Evolutionary conservation across 2,113 vertebrate genomes (phyloP).

Genomic region (Rhadina sibilatrix): DNA sequence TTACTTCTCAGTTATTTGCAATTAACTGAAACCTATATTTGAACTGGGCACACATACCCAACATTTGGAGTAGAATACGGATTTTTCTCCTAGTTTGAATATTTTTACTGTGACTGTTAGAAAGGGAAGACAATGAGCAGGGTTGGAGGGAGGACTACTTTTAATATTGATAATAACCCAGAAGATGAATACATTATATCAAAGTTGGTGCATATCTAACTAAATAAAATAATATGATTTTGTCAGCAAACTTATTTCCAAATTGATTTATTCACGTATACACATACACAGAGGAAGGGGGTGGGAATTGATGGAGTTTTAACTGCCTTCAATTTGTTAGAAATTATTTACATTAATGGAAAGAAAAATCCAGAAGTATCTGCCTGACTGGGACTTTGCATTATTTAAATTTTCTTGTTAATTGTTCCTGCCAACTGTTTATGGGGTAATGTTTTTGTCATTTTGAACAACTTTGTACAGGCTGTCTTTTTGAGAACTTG

Average conservation of each 20-base stretch:
- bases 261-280: neutral
- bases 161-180: neutral
- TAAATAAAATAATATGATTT: neutral
- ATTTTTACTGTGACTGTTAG: neutral
- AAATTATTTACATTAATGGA: neutral
- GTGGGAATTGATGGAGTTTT: neutral
- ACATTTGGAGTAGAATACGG: neutral
- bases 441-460: neutral
- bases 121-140: neutral
- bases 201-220: neutral
- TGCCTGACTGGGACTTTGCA: neutral
- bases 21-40: neutral
- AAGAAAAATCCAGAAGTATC: neutral
- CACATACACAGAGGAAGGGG: neutral
- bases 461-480: neutral
- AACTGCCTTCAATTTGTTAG: neutral
- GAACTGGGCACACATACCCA: neutral
- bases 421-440: neutral
- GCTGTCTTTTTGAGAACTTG: neutral
- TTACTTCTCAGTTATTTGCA: neutral
- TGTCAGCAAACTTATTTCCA: accelerated
- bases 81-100: neutral
- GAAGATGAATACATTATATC: neutral
- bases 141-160: neutral
- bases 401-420: neutral